Base-by-base conservation (phyloP, 2,888 invertebrate genomes). In the Leptinotarsa peninsularis region DNA sequence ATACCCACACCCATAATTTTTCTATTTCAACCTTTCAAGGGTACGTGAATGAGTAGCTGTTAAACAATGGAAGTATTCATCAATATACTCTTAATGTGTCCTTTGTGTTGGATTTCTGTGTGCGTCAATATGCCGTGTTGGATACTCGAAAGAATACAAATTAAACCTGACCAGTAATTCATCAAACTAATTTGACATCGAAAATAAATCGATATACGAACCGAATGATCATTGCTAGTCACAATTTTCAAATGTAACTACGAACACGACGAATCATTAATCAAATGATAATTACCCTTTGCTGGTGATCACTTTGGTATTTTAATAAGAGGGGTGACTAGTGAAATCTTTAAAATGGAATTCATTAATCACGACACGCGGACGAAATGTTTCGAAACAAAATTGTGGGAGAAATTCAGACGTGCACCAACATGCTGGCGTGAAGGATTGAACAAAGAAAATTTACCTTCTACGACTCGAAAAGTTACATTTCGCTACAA, bases 321-420 rank as follows among this genome's bases (percentile, higher is more conserved):
- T 82, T 82, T 82, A 82, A 82, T 82, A 83, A 82, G 81, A 82
- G 81, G 81, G 83, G 83, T 84, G 83, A 84, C 84, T 82, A 77
- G 84, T 81, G 76, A 80, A 82, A 80, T 81, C 81, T 84, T 82
- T 81, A 81, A 84, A 84, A 83, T 83, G 82, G 83, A 84, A 84
- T 80, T 82, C 83, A 83, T 84, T 82, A 83, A 83, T 83, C 84
- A 84, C 72, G 60, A 50, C 71, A 67, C 63, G 67, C 49, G 67
- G 67, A 56, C 23, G 63, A 74, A 33, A 75, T 67, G 72, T 73
- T 71, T 74, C 54, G 58, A 54, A 78, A 78, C 75, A 76, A 75
- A 78, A 78, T 71, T 75, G 74, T 50, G 43, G 43, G 67, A 74
- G 71, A 66, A 66, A 52, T 60, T 73, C 68, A 21, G 67, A 67